Percentiles rank a stretch among this genome's conserved stretches.
These are phyloP conservation scores for Gymnopithys bicolor DNA, from an alignment of 2,797 vertebrate species.

Conservation along the genomic window DNA sequence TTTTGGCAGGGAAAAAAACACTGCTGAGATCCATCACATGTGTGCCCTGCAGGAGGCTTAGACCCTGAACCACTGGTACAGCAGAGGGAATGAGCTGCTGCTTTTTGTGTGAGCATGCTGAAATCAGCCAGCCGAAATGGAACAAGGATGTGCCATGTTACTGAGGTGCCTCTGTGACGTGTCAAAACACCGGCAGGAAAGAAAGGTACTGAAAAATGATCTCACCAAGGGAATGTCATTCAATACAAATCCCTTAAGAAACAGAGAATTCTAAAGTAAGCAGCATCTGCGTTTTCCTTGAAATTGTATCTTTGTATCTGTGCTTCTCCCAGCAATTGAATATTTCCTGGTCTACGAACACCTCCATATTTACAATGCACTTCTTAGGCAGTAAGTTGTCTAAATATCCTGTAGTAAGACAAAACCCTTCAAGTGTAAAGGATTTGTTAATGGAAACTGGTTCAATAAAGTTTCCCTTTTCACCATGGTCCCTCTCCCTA, in stretches of 20 bases:
- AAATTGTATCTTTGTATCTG: neutral
- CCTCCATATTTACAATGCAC: neutral
- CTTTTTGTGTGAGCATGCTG: neutral
- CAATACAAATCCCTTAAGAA: neutral
- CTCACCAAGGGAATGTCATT: neutral
- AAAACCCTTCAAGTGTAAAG: slow-evolving; percentile 54
- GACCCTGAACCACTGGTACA: neutral
- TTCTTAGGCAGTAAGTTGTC: slow-evolving; percentile 16
- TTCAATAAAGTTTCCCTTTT: slow-evolving; percentile 13
- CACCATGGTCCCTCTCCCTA: neutral
- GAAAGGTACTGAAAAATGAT: neutral
- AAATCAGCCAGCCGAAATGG: neutral
- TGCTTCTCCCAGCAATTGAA: neutral
- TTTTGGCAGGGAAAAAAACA: neutral
- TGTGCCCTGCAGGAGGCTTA: neutral
- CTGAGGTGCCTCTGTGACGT: neutral
- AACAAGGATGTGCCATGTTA: neutral
- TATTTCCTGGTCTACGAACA: slow-evolving; percentile 53
- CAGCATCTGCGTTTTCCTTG: neutral
- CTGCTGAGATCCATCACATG: rapidly evolving
- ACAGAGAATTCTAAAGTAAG: neutral
- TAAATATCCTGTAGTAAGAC: slow-evolving; percentile 35
- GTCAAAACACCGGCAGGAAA: neutral
- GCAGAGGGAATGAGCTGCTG: neutral
- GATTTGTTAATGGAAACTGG: slow-evolving; percentile 43